These are phyloP conservation scores for Semaprochilodus insignis DNA, from an alignment of 2,797 vertebrate species.

Conservation along the genomic window DNA sequence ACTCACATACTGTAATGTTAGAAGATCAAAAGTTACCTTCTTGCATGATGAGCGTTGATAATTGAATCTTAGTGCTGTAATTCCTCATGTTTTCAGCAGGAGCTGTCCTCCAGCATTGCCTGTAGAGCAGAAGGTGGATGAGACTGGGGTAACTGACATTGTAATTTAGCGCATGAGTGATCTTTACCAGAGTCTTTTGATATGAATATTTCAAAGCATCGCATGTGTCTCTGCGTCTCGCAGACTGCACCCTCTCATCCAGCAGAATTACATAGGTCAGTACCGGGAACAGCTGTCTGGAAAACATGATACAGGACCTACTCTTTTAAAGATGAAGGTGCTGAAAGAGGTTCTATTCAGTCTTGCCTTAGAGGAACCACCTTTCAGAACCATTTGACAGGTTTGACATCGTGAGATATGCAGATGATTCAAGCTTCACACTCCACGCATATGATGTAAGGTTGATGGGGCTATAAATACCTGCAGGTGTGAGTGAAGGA, in stretches of 20 bases:
- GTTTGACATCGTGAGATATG: too few species aligned
- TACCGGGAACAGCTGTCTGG: neutral
- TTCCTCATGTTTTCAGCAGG: conserved; percentile 5
- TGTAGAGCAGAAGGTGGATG: conserved; percentile 62
- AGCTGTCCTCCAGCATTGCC: conserved; percentile 14
- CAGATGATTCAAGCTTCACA: too few species aligned
- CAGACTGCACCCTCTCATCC: conserved; percentile 60
- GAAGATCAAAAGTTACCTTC: neutral
- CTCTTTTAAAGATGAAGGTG: neutral
- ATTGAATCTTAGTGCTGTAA: neutral
- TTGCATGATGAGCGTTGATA: conserved; percentile 9
- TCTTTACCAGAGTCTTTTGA: conserved; percentile 67
- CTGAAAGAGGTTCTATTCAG: neutral
- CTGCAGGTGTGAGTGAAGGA: too few species aligned
- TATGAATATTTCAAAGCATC: conserved; percentile 64
- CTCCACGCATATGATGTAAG: too few species aligned
- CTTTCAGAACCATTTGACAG: too few species aligned
- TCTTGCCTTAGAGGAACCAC: too few species aligned
- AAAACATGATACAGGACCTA: neutral
- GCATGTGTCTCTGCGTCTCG: conserved; percentile 62
- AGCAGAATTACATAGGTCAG: conserved; percentile 63
- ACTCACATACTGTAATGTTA: neutral
- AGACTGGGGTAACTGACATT: conserved; percentile 63
- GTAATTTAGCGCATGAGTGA: conserved; percentile 72
- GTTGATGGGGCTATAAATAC: too few species aligned